Evolutionary conservation across 2,113 vertebrate genomes (phyloP).

Genomic region (Gymnocephalus cernua): DNA sequence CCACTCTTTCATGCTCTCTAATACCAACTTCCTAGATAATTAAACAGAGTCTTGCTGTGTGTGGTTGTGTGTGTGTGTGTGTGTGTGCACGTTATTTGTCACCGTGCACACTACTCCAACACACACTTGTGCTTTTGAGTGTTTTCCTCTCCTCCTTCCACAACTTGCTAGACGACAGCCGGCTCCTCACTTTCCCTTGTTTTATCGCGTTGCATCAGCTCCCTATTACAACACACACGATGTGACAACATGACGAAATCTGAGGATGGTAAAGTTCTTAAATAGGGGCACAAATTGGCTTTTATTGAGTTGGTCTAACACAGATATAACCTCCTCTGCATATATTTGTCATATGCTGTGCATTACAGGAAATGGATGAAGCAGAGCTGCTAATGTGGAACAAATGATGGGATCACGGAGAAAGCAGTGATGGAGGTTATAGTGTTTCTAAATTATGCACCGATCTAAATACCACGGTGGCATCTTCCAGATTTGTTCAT

Average conservation of each 20-base stretch:
- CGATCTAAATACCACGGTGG: neutral
- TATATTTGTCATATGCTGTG: neutral
- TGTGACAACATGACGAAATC: slow-evolving; percentile 35
- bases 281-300: slow-evolving; percentile 21
- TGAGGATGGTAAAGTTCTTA: slow-evolving; percentile 19
- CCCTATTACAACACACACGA: slow-evolving; percentile 8
- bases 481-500: neutral
- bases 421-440: neutral
- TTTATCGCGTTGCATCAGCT: slow-evolving; percentile 61
- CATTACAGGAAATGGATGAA: neutral
- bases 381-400: slow-evolving; percentile 9
- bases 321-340: slow-evolving; percentile 1
- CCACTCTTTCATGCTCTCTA: slow-evolving; percentile 42
- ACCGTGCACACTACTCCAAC: neutral
- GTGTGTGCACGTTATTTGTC: slow-evolving; percentile 3
- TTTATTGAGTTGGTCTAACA: slow-evolving; percentile 18
- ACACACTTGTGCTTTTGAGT: slow-evolving; percentile 38
- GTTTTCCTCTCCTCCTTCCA: slow-evolving; percentile 13
- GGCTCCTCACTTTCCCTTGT: slow-evolving; percentile 37
- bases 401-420: neutral
- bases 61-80: slow-evolving; percentile 16
- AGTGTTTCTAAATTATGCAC: neutral
- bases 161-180: slow-evolving; percentile 22
- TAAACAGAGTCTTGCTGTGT: slow-evolving; percentile 28
- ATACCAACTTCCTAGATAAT: slow-evolving; percentile 48